A percentile compares a stretch with the other conserved stretches of the same genome.
These are phyloP conservation scores for Neopelma chrysocephalum DNA, from an alignment of 2,797 vertebrate genomes.

Conservation along the genomic window DNA sequence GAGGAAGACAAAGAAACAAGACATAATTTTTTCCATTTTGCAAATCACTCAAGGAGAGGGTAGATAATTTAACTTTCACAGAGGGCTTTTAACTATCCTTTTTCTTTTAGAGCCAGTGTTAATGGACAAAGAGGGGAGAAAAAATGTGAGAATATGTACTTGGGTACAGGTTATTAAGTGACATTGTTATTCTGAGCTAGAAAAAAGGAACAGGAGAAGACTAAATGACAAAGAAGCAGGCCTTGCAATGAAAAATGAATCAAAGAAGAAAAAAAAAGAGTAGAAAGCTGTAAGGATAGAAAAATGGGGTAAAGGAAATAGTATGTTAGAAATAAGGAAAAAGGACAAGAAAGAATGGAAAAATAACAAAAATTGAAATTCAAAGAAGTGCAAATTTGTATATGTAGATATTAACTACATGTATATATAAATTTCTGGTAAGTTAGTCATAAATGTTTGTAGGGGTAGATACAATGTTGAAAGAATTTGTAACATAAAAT, in stretches of 20 bases:
- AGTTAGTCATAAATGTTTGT: not conserved
- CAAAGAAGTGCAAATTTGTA: not conserved
- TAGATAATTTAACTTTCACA: not conserved
- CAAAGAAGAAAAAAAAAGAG: rapidly evolving
- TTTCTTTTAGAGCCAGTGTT: not conserved
- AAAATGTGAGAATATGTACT: not conserved
- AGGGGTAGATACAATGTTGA: too few species aligned
- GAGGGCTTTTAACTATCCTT: not conserved
- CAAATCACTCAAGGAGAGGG: not conserved
- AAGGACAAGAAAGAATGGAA: not conserved
- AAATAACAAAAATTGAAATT: not conserved
- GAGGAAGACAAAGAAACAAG: not conserved
- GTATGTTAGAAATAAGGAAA: not conserved
- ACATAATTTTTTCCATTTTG: not conserved
- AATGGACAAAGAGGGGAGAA: not conserved
- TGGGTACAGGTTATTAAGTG: not conserved
- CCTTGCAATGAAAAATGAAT: not conserved
- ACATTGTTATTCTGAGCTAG: not conserved
- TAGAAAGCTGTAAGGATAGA: not conserved
- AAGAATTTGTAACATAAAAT: too few species aligned
- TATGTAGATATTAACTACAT: not conserved
- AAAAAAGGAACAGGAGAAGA: not conserved
- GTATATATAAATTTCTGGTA: not conserved
- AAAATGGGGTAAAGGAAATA: not conserved
- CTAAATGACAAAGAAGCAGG: not conserved